Evolutionary conservation across 2,888 invertebrate genomes (phyloP).

Genomic region (Brachynemurus nebulosus): DNA sequence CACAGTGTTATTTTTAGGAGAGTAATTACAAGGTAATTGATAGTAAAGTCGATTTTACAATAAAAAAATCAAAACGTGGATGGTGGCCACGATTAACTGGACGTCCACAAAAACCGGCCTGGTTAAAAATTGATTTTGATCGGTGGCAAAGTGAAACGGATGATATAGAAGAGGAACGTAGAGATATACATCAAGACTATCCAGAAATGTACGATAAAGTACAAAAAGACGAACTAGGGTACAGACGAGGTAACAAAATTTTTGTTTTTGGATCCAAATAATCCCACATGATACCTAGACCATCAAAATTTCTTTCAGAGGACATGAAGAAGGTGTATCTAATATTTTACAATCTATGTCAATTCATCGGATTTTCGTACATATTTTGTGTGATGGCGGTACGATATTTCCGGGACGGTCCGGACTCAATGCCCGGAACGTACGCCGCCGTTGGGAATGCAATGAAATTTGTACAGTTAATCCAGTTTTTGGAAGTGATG

Average conservation of each 20-base stretch:
- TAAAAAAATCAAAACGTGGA: conserved; percentile 49
- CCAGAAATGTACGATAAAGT: conserved; percentile 59
- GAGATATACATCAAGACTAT: conserved; percentile 64
- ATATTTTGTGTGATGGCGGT: conserved; percentile 57
- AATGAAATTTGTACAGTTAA: conserved; percentile 66
- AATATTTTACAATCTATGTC: conserved; percentile 76
- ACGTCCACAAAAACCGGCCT: conserved; percentile 71
- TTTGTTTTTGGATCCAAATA: too few relatives aligned
- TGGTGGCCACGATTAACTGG: conserved; percentile 81
- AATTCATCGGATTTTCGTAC: conserved; percentile 75
- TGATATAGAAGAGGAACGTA: conserved; percentile 47
- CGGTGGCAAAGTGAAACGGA: conserved; percentile 63
- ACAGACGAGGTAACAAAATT: conserved; percentile 46
- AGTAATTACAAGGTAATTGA: conserved; percentile 51
- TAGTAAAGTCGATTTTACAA: conserved; percentile 53
- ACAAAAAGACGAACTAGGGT: conserved; percentile 64
- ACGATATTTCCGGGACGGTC: conserved; percentile 60
- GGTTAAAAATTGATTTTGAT: conserved; percentile 91
- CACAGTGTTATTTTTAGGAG: conserved; percentile 28
- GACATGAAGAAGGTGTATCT: conserved; percentile 73
- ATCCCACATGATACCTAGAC: too few relatives aligned
- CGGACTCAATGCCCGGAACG: conserved; percentile 51
- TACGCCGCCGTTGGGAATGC: conserved; percentile 62
- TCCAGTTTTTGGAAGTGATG: conserved; percentile 77
- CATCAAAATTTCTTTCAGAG: conserved; percentile 47